Evolutionary conservation across 2,888 invertebrate genomes (phyloP).

Genomic region (Macrosiphum euphorbiae): DNA sequence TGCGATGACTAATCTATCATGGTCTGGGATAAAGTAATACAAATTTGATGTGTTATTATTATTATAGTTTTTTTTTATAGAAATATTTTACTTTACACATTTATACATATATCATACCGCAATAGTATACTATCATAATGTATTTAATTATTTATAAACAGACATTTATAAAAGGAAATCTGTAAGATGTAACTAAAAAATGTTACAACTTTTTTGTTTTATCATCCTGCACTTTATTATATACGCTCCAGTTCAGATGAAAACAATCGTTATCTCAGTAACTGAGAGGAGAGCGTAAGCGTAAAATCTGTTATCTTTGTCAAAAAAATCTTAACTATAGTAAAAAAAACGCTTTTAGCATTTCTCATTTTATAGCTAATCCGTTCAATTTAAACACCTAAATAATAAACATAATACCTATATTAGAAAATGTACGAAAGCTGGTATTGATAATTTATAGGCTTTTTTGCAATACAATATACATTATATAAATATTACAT

Average conservation of each 20-base stretch:
- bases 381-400: not conserved
- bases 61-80: not conserved
- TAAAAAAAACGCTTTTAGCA: not conserved
- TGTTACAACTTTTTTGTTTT: not conserved
- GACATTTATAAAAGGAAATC: not conserved
- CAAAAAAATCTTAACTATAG: not conserved
- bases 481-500: not conserved
- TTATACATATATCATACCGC: not conserved
- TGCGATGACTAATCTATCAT: not conserved
- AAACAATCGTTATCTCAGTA: not conserved
- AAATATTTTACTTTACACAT: not conserved
- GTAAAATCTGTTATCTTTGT: not conserved
- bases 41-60: not conserved
- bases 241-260: not conserved
- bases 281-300: not conserved
- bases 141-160: not conserved
- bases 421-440: not conserved
- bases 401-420: not conserved
- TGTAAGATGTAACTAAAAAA: not conserved
- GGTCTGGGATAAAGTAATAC: not conserved
- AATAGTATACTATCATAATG: not conserved
- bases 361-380: not conserved
- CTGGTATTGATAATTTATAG: not conserved
- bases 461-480: not conserved
- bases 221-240: not conserved